Percentiles rank a stretch among this genome's conserved stretches.
phyloP scores from a whole-genome alignment of 2,888 invertebrate species.

The Epinotia nisella region DNA sequence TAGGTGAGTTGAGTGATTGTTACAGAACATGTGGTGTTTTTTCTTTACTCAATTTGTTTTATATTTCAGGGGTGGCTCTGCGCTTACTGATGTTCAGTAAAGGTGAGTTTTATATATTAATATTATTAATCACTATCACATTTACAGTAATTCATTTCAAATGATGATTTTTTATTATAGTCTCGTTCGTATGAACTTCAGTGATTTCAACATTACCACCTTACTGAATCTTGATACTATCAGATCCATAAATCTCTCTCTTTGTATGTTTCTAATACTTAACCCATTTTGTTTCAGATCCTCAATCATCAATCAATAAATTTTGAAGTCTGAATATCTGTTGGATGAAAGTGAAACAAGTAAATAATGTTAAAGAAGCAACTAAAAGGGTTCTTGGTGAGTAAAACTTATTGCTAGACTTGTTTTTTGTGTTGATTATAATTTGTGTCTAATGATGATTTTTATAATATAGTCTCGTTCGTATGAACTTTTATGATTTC shows the following conservation, averaged over 20 bases:
- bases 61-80: constrained; percentile 66
- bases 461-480: constrained; percentile 63
- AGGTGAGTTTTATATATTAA: constrained; percentile 36
- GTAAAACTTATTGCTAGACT: neutral
- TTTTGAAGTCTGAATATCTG: neutral
- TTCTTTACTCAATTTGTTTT: constrained; percentile 77
- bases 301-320: neutral
- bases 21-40: constrained; percentile 65
- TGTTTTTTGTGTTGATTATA: too few species aligned
- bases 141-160: neutral
- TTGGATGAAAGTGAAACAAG: neutral
- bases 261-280: neutral
- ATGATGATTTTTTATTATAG: constrained; percentile 69
- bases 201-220: constrained; percentile 70
- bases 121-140: neutral
- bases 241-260: neutral
- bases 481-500: constrained; percentile 68
- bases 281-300: neutral
- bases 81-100: neutral
- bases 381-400: neutral
- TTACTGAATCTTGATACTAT: constrained; percentile 47
- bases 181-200: constrained; percentile 76
- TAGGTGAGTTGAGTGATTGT: constrained; percentile 72
- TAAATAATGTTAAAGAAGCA: too few species aligned
- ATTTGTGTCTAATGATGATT: constrained; percentile 45